These are phyloP conservation scores for Psix sp. DNA, from an alignment of 1,140 invertebrate species.

Conservation along the genomic window DNA sequence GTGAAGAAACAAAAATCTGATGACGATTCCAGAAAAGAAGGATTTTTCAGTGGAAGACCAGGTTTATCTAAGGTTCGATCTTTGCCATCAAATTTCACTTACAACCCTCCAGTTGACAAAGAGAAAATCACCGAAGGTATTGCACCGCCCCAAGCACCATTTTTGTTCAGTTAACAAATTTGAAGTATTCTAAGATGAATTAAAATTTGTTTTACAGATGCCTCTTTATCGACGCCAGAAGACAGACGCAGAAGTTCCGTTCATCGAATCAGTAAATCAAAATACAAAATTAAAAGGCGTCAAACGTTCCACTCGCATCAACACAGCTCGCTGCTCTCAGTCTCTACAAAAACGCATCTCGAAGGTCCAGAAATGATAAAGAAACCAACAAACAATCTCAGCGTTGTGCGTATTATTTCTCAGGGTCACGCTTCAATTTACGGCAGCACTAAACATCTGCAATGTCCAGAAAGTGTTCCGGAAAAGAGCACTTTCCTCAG, in stretches of 20 bases:
- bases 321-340: slow-evolving; percentile 62
- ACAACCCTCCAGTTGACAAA: slow-evolving; percentile 79
- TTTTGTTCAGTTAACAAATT: no score
- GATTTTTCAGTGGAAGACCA: slow-evolving; percentile 59
- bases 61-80: slow-evolving; percentile 80
- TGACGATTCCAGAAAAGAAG: slow-evolving; percentile 56
- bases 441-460: slow-evolving; percentile 49
- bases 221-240: slow-evolving; percentile 62
- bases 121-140: slow-evolving; percentile 66
- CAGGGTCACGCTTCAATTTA: slow-evolving; percentile 49
- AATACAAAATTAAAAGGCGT: slow-evolving; percentile 71
- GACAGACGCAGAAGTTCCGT: slow-evolving; percentile 64
- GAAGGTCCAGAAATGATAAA: slow-evolving; percentile 72
- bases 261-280: slow-evolving; percentile 64
- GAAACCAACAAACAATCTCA: slow-evolving; percentile 71
- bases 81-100: slow-evolving; percentile 83
- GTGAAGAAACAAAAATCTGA: slow-evolving; percentile 51
- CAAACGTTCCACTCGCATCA: slow-evolving; percentile 75
- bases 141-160: no score
- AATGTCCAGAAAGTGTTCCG: slow-evolving; percentile 31
- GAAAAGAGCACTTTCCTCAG: slow-evolving; percentile 63
- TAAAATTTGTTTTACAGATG: slow-evolving; percentile 57
- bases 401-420: slow-evolving; percentile 71
- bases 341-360: slow-evolving; percentile 69
- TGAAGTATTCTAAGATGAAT: no score